phyloP scores from a whole-genome alignment of 2,113 vertebrate genomes.

The Diglossa brunneiventris region DNA sequence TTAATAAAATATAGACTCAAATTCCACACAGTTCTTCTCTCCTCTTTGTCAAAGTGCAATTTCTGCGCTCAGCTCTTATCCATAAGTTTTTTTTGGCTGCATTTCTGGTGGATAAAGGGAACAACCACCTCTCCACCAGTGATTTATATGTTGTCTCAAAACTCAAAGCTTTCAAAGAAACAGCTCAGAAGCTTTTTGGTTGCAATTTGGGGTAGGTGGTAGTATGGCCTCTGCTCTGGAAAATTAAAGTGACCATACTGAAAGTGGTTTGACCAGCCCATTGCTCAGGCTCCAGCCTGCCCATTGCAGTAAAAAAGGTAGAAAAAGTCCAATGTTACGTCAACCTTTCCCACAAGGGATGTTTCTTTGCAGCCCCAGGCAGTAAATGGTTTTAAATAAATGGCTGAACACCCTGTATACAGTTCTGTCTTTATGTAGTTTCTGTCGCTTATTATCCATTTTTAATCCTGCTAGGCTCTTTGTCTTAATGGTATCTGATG shows the following conservation, averaged over 20 bases:
- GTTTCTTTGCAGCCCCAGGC: slow-evolving; percentile 22
- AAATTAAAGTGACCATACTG: background rate
- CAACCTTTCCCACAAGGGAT: background rate
- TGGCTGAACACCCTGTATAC: background rate
- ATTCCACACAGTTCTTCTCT: background rate
- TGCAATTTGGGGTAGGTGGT: background rate
- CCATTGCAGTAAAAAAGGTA: background rate
- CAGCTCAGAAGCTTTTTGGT: background rate
- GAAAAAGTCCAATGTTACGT: background rate
- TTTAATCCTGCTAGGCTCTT: slow-evolving; percentile 52
- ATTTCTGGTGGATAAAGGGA: background rate
- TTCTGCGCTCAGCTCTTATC: background rate
- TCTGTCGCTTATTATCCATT: slow-evolving; percentile 52
- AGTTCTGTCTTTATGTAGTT: slow-evolving; percentile 11
- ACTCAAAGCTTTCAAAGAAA: background rate
- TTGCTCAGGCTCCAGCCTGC: background rate
- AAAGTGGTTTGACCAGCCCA: fast-evolving
- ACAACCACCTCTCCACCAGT: fast-evolving
- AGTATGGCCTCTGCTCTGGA: background rate
- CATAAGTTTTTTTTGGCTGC: background rate
- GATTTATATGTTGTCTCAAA: background rate
- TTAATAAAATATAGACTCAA: background rate
- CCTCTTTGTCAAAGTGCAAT: background rate
- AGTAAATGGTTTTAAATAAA: slow-evolving; percentile 45
- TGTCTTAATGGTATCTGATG: slow-evolving; percentile 64